These are phyloP conservation scores for Bungarus multicinctus DNA, from an alignment of 2,113 vertebrate genomes.

Conservation along the genomic window DNA sequence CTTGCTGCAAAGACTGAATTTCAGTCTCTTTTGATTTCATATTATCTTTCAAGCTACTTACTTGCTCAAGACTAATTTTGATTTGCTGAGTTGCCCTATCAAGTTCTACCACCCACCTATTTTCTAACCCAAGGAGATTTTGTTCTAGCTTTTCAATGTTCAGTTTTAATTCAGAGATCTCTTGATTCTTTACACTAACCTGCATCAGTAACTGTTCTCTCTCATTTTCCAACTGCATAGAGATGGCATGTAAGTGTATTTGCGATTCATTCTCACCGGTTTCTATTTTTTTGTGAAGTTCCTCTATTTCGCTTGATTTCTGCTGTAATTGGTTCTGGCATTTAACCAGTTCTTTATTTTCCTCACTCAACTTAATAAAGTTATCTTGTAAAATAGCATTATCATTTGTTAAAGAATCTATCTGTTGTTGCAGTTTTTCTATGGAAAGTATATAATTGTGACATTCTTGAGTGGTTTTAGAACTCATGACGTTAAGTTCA, in stretches of 20 bases:
- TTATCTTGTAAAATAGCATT: slow-evolving; percentile 65
- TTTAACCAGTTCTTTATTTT: slow-evolving; percentile 68
- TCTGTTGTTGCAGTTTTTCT: slow-evolving; percentile 57
- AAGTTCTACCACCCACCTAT: slow-evolving; percentile 75
- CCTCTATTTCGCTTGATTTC: slow-evolving; percentile 63
- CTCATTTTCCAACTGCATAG: slow-evolving; percentile 66
- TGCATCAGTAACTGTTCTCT: slow-evolving; percentile 77
- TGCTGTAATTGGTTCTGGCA: slow-evolving; percentile 52
- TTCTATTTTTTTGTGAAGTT: slow-evolving; percentile 69
- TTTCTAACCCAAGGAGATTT: slow-evolving; percentile 78
- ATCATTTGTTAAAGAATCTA: slow-evolving; percentile 62
- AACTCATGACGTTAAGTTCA: slow-evolving; percentile 67
- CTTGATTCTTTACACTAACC: slow-evolving; percentile 85
- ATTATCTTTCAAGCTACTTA: slow-evolving; percentile 71
- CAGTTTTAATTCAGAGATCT: slow-evolving; percentile 70
- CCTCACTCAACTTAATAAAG: slow-evolving; percentile 59
- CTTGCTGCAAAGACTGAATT: slow-evolving; percentile 75
- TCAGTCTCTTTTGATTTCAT: slow-evolving; percentile 75
- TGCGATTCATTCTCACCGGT: slow-evolving; percentile 63
- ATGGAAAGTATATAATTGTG: slow-evolving; percentile 40
- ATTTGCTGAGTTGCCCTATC: slow-evolving; percentile 73
- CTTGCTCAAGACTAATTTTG: slow-evolving; percentile 67
- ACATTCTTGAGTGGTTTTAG: slow-evolving; percentile 67
- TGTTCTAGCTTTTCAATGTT: slow-evolving; percentile 74
- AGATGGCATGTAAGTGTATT: slow-evolving; percentile 62